phyloP scores from a whole-genome alignment of 2,113 vertebrate species.

The Pedionomus torquatus region DNA sequence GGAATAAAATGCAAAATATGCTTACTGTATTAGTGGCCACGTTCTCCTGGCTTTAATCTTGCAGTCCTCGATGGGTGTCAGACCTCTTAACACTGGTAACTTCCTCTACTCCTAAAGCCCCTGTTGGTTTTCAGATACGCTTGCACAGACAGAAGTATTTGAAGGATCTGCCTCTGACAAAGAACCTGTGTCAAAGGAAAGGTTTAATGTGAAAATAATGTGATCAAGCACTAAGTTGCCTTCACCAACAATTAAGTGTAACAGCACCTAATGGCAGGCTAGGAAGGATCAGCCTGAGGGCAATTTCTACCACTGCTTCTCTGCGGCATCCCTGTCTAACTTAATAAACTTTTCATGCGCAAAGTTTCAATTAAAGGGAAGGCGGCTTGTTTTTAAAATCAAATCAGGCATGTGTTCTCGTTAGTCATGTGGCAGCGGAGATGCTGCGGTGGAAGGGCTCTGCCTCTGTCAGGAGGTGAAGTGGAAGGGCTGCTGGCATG shows the following conservation, averaged over 20 bases:
- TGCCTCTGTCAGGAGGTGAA: fast-evolving
- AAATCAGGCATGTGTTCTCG: not conserved
- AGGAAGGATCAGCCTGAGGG: conserved; percentile 32
- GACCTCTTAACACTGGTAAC: not conserved
- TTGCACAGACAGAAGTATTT: not conserved
- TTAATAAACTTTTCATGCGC: conserved; percentile 7
- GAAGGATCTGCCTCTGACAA: not conserved
- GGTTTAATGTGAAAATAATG: not conserved
- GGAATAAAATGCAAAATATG: not conserved
- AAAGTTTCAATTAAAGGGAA: conserved; percentile 18
- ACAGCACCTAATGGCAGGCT: conserved; percentile 5
- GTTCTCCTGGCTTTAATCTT: not conserved
- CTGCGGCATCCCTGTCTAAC: not conserved
- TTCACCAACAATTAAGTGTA: conserved; percentile 30
- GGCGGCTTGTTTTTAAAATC: not conserved
- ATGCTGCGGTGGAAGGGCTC: fast-evolving
- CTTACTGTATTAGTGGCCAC: not conserved
- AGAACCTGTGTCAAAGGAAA: not conserved
- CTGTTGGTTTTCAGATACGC: not conserved
- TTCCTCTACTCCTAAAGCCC: not conserved
- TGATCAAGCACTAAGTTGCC: not conserved
- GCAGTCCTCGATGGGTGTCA: not conserved
- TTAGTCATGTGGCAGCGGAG: not conserved
- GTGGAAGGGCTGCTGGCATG: fast-evolving
- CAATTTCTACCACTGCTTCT: not conserved